phyloP scores from a whole-genome alignment of 2,888 invertebrate species.

The Tenodera sinensis region DNA sequence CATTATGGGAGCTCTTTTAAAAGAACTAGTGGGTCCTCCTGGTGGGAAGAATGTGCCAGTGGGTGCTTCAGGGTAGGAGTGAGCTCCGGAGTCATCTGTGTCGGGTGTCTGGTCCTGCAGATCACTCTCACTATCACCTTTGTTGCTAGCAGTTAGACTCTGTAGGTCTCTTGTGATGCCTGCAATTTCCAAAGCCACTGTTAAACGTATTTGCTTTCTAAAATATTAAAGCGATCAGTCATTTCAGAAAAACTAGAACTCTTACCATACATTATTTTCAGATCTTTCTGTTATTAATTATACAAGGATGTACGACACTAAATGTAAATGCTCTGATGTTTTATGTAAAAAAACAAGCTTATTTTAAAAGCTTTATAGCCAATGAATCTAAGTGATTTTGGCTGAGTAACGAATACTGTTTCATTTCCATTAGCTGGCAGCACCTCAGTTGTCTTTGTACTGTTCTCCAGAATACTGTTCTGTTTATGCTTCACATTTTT shows the following conservation, averaged over 20 bases:
- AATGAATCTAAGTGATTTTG: no score
- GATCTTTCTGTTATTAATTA: no score
- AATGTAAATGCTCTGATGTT: no score
- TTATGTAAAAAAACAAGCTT: no score
- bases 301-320: no score
- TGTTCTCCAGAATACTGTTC: no score
- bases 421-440: no score
- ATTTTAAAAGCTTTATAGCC: no score
- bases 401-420: no score
- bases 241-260: not conserved
- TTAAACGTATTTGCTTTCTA: slow-evolving; percentile 30
- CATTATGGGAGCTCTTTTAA: slow-evolving; percentile 59
- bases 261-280: no score
- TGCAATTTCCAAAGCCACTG: slow-evolving; percentile 35
- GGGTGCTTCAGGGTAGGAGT: slow-evolving; percentile 49
- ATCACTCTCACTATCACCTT: slow-evolving; percentile 65
- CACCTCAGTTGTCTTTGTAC: no score
- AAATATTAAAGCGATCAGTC: slow-evolving; percentile 27
- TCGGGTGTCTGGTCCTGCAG: slow-evolving; percentile 67
- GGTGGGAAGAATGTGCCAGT: slow-evolving; percentile 50
- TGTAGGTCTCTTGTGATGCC: slow-evolving; percentile 49
- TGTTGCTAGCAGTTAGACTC: slow-evolving; percentile 48
- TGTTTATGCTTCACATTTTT: no score
- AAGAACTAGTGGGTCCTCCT: slow-evolving; percentile 43
- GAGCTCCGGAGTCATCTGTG: slow-evolving; percentile 65